Conservation (phyloP, 1,140 invertebrate species). For the Solenopsis invicta region DNA sequence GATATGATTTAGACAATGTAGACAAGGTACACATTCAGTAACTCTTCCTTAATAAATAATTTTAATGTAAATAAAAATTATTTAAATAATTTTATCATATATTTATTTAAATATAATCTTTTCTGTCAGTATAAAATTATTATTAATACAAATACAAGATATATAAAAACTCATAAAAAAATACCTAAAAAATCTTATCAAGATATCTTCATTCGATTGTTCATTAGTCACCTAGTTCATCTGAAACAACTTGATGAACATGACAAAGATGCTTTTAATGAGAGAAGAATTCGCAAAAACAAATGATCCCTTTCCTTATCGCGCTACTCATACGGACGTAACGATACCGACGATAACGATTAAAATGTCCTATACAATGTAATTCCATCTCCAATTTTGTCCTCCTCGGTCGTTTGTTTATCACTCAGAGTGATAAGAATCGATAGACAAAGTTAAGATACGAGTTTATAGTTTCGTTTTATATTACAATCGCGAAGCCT, state of each 20-base stretch:
- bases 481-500: not conserved
- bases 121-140: not conserved
- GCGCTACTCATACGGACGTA: not conserved
- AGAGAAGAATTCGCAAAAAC: not conserved
- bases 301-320: constrained; percentile 20
- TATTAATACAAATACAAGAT: not conserved
- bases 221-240: constrained; percentile 10
- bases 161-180: not conserved
- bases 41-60: too few species aligned
- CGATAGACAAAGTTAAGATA: constrained; percentile 10
- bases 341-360: constrained; percentile 15
- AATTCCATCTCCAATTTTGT: not conserved
- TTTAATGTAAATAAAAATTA: too few species aligned
- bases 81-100: too few species aligned
- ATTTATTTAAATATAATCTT: too few species aligned
- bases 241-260: not conserved
- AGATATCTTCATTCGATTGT: constrained; percentile 3
- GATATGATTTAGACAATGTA: too few species aligned
- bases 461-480: not conserved
- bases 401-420: not conserved
- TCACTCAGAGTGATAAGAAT: constrained; percentile 3
- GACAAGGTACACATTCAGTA: too few species aligned
- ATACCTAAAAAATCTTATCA: not conserved
- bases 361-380: constrained; percentile 11
- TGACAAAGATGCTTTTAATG: not conserved